phyloP scores from a whole-genome alignment of 64 coral and sea anemone genomes.

The Dendrophyllia cribrosa region DNA sequence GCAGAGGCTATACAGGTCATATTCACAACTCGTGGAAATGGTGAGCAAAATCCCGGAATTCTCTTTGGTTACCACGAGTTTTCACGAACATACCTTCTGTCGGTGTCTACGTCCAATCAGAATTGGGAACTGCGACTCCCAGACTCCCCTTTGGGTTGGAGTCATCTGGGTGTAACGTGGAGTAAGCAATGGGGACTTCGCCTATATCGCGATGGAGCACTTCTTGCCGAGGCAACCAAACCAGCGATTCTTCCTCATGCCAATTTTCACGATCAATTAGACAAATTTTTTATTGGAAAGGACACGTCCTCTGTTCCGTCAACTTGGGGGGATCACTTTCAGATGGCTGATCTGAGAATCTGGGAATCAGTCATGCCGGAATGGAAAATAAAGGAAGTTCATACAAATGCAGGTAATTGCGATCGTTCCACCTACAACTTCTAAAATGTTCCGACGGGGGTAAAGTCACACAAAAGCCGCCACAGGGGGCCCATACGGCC shows the following conservation, averaged over 20 bases:
- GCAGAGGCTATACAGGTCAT: slow-evolving; percentile 10
- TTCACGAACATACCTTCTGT: neutral
- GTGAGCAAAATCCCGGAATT: neutral
- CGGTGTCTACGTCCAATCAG: neutral
- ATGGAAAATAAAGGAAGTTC: neutral
- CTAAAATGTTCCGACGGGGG: no score
- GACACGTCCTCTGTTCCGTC: neutral
- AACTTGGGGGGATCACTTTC: neutral
- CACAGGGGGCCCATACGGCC: no score
- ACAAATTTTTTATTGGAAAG: neutral
- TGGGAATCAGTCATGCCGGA: slow-evolving; percentile 18
- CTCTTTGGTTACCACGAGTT: slow-evolving; percentile 13
- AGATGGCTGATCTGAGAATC: slow-evolving; percentile 19
- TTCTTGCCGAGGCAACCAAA: neutral
- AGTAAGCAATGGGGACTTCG: slow-evolving; percentile 26
- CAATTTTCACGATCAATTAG: neutral
- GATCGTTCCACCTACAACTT: neutral
- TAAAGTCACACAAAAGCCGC: no score
- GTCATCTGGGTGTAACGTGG: slow-evolving; percentile 18
- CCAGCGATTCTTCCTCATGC: neutral
- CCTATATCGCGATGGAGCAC: neutral
- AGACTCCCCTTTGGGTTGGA: neutral
- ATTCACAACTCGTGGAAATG: neutral
- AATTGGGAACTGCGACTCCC: neutral
- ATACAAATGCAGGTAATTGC: neutral